phyloP scores from a whole-genome alignment of 2,113 vertebrate species.

The Hippocampus zosterae region DNA sequence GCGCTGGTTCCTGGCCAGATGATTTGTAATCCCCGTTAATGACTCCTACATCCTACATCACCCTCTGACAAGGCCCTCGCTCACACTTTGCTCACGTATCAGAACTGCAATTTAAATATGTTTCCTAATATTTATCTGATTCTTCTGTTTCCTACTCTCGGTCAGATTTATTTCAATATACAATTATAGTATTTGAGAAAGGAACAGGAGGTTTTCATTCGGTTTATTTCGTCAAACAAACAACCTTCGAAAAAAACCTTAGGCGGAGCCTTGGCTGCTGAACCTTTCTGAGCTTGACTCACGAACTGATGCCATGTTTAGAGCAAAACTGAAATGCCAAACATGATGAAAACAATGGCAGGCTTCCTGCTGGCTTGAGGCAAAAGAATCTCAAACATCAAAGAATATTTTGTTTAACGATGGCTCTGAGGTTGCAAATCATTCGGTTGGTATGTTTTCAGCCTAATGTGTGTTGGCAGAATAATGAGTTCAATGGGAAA shows the following conservation, averaged over 20 bases:
- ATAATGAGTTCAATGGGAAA: conserved; percentile 37
- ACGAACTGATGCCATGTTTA: conserved; percentile 41
- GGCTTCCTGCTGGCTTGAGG: conserved; percentile 37
- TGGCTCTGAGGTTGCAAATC: conserved; percentile 42
- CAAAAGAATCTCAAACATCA: conserved; percentile 23
- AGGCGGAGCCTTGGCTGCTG: conserved; percentile 37
- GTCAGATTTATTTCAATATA: conserved; percentile 48
- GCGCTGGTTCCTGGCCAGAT: conserved; percentile 56
- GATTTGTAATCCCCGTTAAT: conserved; percentile 69
- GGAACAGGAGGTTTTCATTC: not conserved
- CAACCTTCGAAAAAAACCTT: not conserved
- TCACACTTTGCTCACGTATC: conserved; percentile 54
- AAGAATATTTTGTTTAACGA: conserved; percentile 43
- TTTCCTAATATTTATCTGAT: conserved; percentile 58
- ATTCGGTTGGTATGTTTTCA: conserved; percentile 41
- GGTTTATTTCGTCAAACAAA: conserved; percentile 23
- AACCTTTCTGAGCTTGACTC: conserved; percentile 36
- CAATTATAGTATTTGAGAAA: not conserved
- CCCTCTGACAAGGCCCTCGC: conserved; percentile 47
- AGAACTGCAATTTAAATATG: conserved; percentile 41
- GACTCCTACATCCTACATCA: conserved; percentile 61
- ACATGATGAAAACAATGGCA: conserved; percentile 36
- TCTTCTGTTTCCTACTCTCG: conserved; percentile 24
- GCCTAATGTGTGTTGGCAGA: conserved; percentile 35
- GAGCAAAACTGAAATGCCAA: conserved; percentile 44